Conservation (phyloP, 1,140 invertebrate genomes). For the Cydia strobilella region DNA sequence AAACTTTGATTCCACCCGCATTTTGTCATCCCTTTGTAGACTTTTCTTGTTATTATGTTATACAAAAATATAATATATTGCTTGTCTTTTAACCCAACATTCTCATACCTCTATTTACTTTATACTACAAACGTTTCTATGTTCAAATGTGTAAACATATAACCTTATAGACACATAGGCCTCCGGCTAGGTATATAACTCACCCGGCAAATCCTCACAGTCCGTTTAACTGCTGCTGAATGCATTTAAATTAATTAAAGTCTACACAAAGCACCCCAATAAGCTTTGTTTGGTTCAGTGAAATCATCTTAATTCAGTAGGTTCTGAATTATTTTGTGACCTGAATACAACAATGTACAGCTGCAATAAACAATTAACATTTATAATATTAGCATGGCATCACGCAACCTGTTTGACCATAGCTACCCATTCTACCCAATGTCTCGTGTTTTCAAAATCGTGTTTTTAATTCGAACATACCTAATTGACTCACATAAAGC, state of each 20-base stretch:
- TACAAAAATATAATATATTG: too few relatives aligned
- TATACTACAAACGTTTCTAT: background rate
- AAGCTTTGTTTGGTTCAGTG: constrained; percentile 20
- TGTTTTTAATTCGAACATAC: too few relatives aligned
- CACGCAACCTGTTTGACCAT: background rate
- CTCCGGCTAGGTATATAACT: background rate
- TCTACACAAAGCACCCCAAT: constrained; percentile 13
- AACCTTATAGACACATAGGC: too few relatives aligned
- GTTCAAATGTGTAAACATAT: background rate
- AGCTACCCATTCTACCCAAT: background rate
- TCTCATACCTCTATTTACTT: too few relatives aligned
- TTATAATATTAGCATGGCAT: background rate
- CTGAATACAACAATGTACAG: background rate
- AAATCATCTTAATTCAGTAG: background rate
- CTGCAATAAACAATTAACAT: background rate
- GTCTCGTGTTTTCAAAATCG: too few relatives aligned
- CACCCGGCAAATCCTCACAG: background rate
- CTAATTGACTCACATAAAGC: too few relatives aligned
- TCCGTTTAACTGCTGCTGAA: constrained; percentile 18
- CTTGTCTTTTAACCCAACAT: too few relatives aligned
- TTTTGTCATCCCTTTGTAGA: background rate
- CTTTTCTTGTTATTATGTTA: constrained; percentile 16
- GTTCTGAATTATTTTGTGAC: constrained; percentile 7
- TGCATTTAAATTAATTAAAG: constrained; percentile 32
- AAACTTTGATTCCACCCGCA: constrained; percentile 21